These are phyloP conservation scores for Macrobrachium nipponense DNA, from an alignment of 1,140 invertebrate genomes.

Conservation along the genomic window DNA sequence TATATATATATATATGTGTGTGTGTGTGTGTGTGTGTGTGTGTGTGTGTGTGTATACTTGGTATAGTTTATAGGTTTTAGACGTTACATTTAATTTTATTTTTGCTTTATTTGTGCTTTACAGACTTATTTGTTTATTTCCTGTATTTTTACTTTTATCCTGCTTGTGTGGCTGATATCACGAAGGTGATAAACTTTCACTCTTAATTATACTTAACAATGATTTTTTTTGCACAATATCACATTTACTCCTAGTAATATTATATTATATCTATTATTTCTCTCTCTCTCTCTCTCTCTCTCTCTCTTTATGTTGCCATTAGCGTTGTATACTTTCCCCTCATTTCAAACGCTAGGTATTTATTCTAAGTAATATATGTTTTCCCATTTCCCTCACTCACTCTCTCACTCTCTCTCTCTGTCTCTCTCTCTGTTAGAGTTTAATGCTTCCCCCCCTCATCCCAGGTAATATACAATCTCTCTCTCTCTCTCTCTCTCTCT, in stretches of 20 bases:
- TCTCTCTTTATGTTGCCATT: background rate
- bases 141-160: background rate
- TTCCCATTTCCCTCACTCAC: conserved; percentile 18
- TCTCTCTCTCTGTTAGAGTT: conserved; percentile 6
- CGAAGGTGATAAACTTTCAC: background rate
- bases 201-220: background rate
- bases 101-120: conserved; percentile 1
- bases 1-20: conserved; percentile 14
- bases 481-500: too few species aligned
- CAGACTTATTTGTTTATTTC: background rate
- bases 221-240: background rate
- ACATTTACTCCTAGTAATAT: background rate
- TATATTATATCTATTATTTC: background rate
- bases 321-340: too few species aligned
- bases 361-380: too few species aligned
- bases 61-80: background rate
- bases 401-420: conserved; percentile 27
- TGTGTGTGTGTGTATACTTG: conserved; percentile 7
- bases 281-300: background rate
- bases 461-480: too few species aligned
- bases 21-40: conserved; percentile 25
- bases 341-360: background rate
- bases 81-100: background rate
- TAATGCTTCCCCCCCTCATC: background rate
- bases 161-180: background rate